Base-by-base conservation (phyloP, 2,888 invertebrate species). In the Coremacera marginata region DNA sequence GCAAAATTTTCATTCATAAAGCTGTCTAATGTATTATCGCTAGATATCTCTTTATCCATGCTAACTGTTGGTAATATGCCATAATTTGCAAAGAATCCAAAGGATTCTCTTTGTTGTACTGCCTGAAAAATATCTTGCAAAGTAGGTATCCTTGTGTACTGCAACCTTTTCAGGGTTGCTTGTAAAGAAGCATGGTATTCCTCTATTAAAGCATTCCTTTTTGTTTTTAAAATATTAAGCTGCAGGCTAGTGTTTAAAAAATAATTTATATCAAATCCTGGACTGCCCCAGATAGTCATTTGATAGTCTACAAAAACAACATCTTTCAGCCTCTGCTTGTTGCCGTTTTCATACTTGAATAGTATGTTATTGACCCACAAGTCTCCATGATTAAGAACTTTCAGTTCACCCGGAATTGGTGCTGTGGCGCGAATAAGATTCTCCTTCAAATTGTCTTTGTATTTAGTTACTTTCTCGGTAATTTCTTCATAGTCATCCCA, bases 321-420 rank as follows among this genome's bases (percentile, higher is more conserved):
- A 76, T 88, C 86, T 60, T 80, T 71, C 37, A 72, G 52, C 25
- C 77, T 57, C 5, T 79, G 34, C 0, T 49, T 3, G 1, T 49
- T 19, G 5, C 57, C 27, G 27, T 77, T 62, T 1, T 60, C 67
- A 79, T 91, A 91, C 51, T 89, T 89, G 78, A 91, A 91, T 80
- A 91, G 87, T 76, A 91, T 87, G 79, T 91, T 91, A 79, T 91
- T 91, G 2, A 90, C 87, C 91, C 91, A 91, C 4, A 91, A 83
- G 83, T 91, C 91, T 0, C 91, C 91, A 79, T 91, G 91, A 80
- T 91, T 91, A 1, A 91, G 83, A 25, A 91, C 91, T 19, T 80
- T 89, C 65, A 88, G 76, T 74, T 86, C 87, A 5, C 82, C 83
- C 0, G 81, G 79, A 0, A 82, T 75, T 3, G 85, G 85, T 0